These are phyloP conservation scores for Balearica regulorum DNA, from an alignment of 2,797 vertebrate species.

Conservation along the genomic window DNA sequence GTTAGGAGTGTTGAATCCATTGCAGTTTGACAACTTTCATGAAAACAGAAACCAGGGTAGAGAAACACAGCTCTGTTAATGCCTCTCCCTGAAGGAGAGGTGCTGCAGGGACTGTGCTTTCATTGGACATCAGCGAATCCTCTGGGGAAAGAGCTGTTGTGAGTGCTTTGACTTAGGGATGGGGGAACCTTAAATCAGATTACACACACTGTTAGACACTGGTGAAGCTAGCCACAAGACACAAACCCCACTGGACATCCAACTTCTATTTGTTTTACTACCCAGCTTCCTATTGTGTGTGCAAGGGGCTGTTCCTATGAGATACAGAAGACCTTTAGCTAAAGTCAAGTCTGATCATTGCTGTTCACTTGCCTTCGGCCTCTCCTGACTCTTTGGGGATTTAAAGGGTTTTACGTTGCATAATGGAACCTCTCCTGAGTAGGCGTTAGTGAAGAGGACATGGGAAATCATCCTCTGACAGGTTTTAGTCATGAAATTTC, in stretches of 20 bases:
- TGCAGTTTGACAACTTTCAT: background rate
- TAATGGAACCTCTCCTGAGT: background rate
- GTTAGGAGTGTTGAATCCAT: background rate
- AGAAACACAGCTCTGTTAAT: background rate
- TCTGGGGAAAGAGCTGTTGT: background rate
- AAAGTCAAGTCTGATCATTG: background rate
- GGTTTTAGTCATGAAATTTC: background rate
- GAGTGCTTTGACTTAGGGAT: background rate
- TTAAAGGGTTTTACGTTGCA: background rate
- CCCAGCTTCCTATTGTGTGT: accelerated
- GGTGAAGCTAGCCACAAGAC: background rate
- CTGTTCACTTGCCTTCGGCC: background rate
- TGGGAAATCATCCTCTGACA: background rate
- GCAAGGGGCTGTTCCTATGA: background rate
- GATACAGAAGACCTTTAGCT: background rate
- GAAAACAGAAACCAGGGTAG: background rate
- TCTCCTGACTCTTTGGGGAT: background rate
- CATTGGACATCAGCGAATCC: background rate
- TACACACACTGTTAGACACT: background rate
- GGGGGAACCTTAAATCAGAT: background rate
- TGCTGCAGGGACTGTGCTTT: background rate
- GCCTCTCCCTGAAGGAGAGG: background rate
- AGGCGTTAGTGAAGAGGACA: background rate
- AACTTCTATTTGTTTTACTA: background rate
- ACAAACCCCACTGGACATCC: background rate